Evolutionary conservation across 2,888 invertebrate species (phyloP).

Genomic region (Eulithis testata): DNA sequence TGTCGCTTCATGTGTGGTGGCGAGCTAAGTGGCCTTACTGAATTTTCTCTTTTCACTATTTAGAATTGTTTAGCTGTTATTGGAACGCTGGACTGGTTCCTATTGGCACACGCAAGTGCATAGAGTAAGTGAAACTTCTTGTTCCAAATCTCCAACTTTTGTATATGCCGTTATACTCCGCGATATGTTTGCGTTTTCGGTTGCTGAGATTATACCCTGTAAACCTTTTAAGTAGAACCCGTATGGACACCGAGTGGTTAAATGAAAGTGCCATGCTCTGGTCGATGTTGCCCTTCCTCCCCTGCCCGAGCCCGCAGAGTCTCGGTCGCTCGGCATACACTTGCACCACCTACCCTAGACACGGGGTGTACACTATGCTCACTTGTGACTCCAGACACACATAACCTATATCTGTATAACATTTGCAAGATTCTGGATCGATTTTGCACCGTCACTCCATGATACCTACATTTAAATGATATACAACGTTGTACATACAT

Average conservation of each 20-base stretch:
- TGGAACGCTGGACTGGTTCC: constrained; percentile 80
- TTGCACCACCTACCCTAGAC: constrained; percentile 60
- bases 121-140: constrained; percentile 84
- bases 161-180: constrained; percentile 78
- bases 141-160: constrained; percentile 85
- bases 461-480: constrained; percentile 56
- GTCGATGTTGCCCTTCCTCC: constrained; percentile 74
- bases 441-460: constrained; percentile 87
- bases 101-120: constrained; percentile 84
- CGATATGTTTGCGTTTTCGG: constrained; percentile 81
- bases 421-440: constrained; percentile 79
- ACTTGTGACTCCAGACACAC: constrained; percentile 69
- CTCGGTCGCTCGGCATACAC: constrained; percentile 53
- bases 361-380: constrained; percentile 69
- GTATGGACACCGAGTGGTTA: constrained; percentile 73
- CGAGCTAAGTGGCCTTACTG: constrained; percentile 80
- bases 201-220: constrained; percentile 70
- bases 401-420: constrained; percentile 62
- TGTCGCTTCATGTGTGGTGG: constrained; percentile 80
- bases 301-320: constrained; percentile 55
- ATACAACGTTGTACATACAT: constrained; percentile 52
- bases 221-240: constrained; percentile 72
- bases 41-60: constrained; percentile 74
- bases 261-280: constrained; percentile 84
- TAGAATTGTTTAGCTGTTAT: constrained; percentile 60